Evolutionary conservation across 2,113 vertebrate genomes (phyloP), one percentile per base, ranked within the genome.

Genomic region (Amphiprion ocellaris): DNA sequence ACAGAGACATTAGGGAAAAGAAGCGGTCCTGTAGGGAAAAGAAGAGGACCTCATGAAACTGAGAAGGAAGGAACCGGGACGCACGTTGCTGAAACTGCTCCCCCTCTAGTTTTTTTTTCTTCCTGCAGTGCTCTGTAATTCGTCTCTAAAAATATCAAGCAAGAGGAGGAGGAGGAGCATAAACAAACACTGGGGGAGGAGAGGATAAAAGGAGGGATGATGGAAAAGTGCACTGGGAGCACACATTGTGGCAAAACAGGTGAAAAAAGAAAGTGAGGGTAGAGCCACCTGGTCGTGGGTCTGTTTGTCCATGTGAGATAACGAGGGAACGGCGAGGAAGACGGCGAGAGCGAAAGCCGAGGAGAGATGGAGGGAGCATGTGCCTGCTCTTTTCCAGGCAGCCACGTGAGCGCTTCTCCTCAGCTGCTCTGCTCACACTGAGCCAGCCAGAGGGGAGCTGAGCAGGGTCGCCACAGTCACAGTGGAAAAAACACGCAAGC

Each of bases 61-160:
- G 56, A 68, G 75, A 54, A 64, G 65, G 77, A 80, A 91, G 59
- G 77, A 88, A 88, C 76, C 62, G 53, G 80, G 84, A 90, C 75
- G 81, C 89, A 91, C 83, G 87, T 90, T 91, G 88, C 81, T 10
- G 30, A 90, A 88, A 91, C 89, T 88, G 87, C 88, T 89, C 84
- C 78, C 77, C 77, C 63, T 76, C 62, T 24, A 63, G 15, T 65
- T 83, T 82, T 85, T 21, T 79, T 73, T 82, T 56, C 56, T 44
- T 85, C 83, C 87, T 77, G 88, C 90, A 83, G 86, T 85, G 75
- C 87, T 87, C 81, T 87, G 87, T 90, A 89, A 94, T 90, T 92
- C 86, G 79, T 70, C 83, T 88, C 92, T 93, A 93, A 94, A 94
- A 93, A 94, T 94, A 94, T 87, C 92, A 87, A 63, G 79, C 85